Base-by-base conservation (phyloP, 2,113 vertebrate species). In the Trematomus loennbergii region DNA sequence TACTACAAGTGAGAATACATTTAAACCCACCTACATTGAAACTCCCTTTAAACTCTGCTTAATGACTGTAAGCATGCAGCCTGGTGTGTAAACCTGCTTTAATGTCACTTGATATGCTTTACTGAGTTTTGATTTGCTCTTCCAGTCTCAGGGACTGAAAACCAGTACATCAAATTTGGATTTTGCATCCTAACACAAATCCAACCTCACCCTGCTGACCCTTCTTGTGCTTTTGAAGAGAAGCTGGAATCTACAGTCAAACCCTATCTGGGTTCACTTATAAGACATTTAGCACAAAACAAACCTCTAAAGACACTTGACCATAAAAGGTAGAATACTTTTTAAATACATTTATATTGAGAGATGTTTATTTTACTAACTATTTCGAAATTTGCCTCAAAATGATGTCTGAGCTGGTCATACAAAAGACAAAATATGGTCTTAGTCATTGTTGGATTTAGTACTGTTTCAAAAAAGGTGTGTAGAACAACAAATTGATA, bases 141-240 rank as follows among this genome's bases (percentile, higher is more conserved):
- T 53, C 33, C n/a, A 12, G 48, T 17, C 29, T 57, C 3, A 25
- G 13, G 49, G 7, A 54, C 12, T 63, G 20, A 75, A 55, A 64
- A 15, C 3, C 61, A 57, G 61, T 33, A 40, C 20, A 65, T 65
- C 52, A 33, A 75, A 65, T 65, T 64, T 6, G 13, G 36, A 74
- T 48, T 33, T 33, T 75, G 45, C 45, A 59, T 36, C 45, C 54
- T 17, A 6, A 15, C 74, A 59, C 13, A 0, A 59, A 52, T 68
- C 46, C 9, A 25, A 13, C n/a, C 54, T 61, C 55, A n/a, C 46
- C 15, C 75, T 50, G 55, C 54, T 67, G 45, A 68, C 64, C n/a
- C 29, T 13, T 16, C 64, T 60, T 52, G 64, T 53, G 48, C 54
- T 40, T 18, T 67, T n/a, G 43, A 59, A 67, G 45, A 54, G 25